These are phyloP conservation scores for Agonopterix subpropinquella DNA, from an alignment of 2,888 invertebrate species.

Conservation along the genomic window DNA sequence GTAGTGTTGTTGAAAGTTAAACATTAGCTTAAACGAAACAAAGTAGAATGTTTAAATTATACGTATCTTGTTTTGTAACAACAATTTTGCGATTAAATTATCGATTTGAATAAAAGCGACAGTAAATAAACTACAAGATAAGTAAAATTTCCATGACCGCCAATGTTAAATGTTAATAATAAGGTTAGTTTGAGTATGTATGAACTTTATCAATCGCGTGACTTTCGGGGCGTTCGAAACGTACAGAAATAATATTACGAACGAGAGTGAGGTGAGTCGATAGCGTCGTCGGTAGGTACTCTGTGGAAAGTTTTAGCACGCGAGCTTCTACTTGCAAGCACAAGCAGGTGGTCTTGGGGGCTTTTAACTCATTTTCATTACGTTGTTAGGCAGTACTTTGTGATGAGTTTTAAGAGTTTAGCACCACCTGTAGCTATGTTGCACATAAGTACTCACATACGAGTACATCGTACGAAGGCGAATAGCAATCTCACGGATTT, in stretches of 20 bases:
- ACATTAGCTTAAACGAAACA: background rate
- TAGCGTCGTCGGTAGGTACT: background rate
- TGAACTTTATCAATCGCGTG: constrained; percentile 4
- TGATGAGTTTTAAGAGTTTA: background rate
- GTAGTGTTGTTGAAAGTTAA: background rate
- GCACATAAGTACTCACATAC: background rate
- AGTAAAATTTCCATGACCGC: constrained; percentile 1
- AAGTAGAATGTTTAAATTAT: no score
- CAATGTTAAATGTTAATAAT: no score
- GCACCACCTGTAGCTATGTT: background rate
- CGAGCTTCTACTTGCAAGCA: constrained; percentile 1
- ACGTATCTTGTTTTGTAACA: no score
- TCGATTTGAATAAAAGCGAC: background rate
- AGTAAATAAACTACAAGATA: constrained; percentile 3
- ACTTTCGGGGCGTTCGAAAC: constrained; percentile 1
- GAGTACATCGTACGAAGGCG: background rate
- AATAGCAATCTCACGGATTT: background rate
- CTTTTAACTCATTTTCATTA: constrained; percentile 11
- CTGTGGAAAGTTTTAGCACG: constrained; percentile 12
- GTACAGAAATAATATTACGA: constrained; percentile 4
- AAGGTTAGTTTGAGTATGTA: background rate
- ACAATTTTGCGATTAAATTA: background rate
- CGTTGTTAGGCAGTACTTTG: background rate
- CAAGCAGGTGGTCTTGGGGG: constrained; percentile 6
- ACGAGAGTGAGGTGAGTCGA: background rate